Evolutionary conservation across 1,140 invertebrate genomes (phyloP).

Genomic region (Sarcophaga bullata): DNA sequence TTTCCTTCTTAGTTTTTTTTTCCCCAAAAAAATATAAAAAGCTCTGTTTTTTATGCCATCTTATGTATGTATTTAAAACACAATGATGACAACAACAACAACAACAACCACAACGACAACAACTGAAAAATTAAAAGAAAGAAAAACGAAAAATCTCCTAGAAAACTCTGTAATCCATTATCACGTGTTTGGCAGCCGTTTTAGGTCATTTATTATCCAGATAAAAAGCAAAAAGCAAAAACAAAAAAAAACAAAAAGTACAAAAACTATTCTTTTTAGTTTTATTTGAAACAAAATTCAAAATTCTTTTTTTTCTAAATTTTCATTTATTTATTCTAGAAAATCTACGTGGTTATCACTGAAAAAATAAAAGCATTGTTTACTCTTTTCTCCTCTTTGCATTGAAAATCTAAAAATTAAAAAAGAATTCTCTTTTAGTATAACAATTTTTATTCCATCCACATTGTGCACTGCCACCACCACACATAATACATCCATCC

Average conservation of each 20-base stretch:
- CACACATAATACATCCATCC: too few species aligned
- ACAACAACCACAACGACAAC: neutral
- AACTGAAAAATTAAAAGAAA: neutral
- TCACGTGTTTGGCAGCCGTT: slow-evolving; percentile 23
- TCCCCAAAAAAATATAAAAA: too few species aligned
- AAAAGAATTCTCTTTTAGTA: too few species aligned
- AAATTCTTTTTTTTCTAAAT: slow-evolving; percentile 17
- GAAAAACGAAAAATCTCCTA: neutral
- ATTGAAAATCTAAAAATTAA: neutral
- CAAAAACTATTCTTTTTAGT: neutral
- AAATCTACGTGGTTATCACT: slow-evolving; percentile 2
- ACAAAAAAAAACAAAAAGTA: neutral
- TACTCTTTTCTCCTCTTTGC: slow-evolving; percentile 34
- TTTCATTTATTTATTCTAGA: too few species aligned
- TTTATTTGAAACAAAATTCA: slow-evolving; percentile 16
- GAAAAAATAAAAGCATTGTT: neutral
- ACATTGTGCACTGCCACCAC: neutral
- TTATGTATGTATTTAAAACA: neutral
- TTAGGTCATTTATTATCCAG: slow-evolving; percentile 32
- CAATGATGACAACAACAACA: neutral
- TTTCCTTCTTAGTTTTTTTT: too few species aligned
- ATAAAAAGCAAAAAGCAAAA: slow-evolving; percentile 2
- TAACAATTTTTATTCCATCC: too few species aligned
- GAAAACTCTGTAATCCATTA: slow-evolving; percentile 1
- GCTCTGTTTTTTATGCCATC: neutral